phyloP scores from a whole-genome alignment of 2,888 invertebrate species.

The Pimpla rufipes region DNA sequence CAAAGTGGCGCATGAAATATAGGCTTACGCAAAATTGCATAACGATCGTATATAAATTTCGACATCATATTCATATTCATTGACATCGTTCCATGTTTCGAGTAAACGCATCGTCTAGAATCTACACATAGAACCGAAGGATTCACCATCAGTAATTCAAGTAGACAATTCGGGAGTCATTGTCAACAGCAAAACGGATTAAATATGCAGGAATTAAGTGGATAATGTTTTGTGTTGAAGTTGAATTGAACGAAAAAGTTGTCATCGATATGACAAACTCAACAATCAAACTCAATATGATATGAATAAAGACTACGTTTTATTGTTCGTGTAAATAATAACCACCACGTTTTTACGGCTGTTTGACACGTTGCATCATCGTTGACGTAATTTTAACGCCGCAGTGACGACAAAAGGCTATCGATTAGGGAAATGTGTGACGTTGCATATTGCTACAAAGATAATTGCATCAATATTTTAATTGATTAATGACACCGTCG shows the following conservation, averaged over 20 bases:
- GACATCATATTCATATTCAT: not conserved
- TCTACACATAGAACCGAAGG: not conserved
- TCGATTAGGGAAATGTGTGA: not conserved
- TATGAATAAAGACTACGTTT: too few species aligned
- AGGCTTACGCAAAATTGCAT: not conserved
- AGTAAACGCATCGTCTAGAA: not conserved
- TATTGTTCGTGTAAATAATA: too few species aligned
- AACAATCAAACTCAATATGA: not conserved
- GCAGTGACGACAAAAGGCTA: not conserved
- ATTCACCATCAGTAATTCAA: not conserved
- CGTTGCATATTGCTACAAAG: conserved; percentile 11
- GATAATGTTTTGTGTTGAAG: not conserved
- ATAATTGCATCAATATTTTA: conserved; percentile 25
- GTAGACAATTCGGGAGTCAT: not conserved
- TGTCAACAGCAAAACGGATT: not conserved
- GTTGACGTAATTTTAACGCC: not conserved
- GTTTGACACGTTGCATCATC: not conserved
- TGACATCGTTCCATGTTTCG: not conserved
- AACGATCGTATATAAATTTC: not conserved
- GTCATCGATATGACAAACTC: not conserved
- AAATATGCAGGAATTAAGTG: not conserved
- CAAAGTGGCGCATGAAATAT: not conserved
- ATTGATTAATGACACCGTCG: conserved; percentile 43
- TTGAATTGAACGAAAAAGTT: not conserved
- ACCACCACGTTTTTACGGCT: too few species aligned